Evolutionary conservation across 2,888 invertebrate species (phyloP).

Genomic region (Eupithecia dodoneata): DNA sequence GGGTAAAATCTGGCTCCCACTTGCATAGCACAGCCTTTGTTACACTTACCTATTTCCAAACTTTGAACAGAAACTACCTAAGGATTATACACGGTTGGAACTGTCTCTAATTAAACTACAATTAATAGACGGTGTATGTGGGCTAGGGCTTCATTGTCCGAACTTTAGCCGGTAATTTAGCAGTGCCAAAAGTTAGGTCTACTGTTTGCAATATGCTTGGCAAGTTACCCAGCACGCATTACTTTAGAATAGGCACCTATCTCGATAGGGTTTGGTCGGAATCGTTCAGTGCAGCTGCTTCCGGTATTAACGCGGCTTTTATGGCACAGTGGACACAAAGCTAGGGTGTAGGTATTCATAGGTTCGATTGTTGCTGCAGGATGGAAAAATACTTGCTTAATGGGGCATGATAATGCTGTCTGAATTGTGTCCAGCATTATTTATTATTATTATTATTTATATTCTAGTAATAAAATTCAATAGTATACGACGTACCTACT

Average conservation of each 20-base stretch:
- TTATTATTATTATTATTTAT: too few relatives aligned
- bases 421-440: too few relatives aligned
- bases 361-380: neutral
- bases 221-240: neutral
- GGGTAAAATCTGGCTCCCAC: neutral
- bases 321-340: neutral
- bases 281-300: conserved; percentile 13
- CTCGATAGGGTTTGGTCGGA: neutral
- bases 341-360: neutral
- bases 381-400: too few relatives aligned
- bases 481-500: too few relatives aligned
- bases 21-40: neutral
- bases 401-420: too few relatives aligned
- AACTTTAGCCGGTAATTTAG: conserved; percentile 6
- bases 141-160: neutral
- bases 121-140: neutral
- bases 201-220: neutral
- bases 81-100: neutral
- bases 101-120: conserved; percentile 1
- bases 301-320: neutral
- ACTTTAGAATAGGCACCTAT: neutral
- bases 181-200: conserved; percentile 9
- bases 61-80: neutral
- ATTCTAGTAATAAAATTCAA: too few relatives aligned
- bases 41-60: neutral